A percentile compares a stretch with the other conserved stretches of the same genome.
These are phyloP conservation scores for Caenorhabditis wallacei DNA, from an alignment of 2,888 invertebrate species.

Conservation along the genomic window DNA sequence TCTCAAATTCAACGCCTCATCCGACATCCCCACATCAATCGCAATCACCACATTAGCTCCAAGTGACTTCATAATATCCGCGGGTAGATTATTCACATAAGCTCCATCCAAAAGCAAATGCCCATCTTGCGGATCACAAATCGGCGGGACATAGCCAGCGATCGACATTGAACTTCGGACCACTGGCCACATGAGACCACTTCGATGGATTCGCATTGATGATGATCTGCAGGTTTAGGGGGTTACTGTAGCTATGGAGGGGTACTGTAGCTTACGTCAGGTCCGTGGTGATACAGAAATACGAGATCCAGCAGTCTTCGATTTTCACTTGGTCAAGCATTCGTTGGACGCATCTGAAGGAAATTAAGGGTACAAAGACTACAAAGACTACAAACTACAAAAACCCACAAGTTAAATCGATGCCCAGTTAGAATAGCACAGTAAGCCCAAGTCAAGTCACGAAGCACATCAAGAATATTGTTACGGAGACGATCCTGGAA, in stretches of 20 bases:
- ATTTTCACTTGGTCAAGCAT: conserved; percentile 95
- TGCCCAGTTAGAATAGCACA: conserved; percentile 97
- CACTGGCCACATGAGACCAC: conserved; percentile 92
- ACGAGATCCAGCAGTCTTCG: conserved; percentile 98
- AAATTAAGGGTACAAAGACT: not conserved
- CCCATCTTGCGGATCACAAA: conserved; percentile 98
- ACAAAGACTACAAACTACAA: not conserved
- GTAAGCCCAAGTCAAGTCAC: conserved; percentile 97
- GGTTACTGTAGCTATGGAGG: no score
- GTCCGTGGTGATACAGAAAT: conserved; percentile 98
- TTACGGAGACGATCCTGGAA: conserved; percentile 75
- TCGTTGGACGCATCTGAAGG: conserved; percentile 85
- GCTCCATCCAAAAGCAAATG: conserved; percentile 99
- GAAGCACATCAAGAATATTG: conserved; percentile 96
- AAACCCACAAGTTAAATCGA: conserved; percentile 72
- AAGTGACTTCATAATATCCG: conserved; percentile 87
- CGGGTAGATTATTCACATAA: conserved; percentile 99
- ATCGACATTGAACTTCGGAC: conserved; percentile 99
- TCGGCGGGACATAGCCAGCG: conserved; percentile 97
- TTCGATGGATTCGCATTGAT: conserved; percentile 79
- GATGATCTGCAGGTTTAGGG: conserved; percentile 66
- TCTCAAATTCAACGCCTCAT: conserved; percentile 91
- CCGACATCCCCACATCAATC: conserved; percentile 97
- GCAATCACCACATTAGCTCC: conserved; percentile 97
- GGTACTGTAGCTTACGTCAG: conserved; percentile 87